Evolutionary conservation across 2,113 vertebrate genomes (phyloP), one percentile per base, ranked within the genome.

Genomic region (Anguilla rostrata): DNA sequence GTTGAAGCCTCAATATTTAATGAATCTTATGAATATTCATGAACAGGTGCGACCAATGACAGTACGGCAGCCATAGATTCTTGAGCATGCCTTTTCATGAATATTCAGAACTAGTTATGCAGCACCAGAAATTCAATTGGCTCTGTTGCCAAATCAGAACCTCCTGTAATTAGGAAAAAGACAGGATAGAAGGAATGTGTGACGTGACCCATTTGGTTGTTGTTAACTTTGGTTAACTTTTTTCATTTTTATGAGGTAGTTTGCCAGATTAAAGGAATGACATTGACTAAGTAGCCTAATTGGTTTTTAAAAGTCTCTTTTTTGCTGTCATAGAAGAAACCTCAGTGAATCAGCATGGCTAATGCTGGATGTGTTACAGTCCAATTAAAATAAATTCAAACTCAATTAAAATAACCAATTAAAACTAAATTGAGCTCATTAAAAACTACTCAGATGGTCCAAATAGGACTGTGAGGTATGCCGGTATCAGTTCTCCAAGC

Each of bases 111-210:
- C 22, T 20, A 8, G 60, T 66, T 6, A 26, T 22, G 22, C 60
- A 26, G 60, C 20, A 66, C 18, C 3, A 8, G 18, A 66, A 22
- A 66, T 8, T 66, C 49, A 53, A 9, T 53, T 53, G 49, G 49
- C 12, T 66, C 60, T 26, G 60, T 66, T 26, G 26, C 60, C 60
- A 66, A 66, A 66, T 20, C 60, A 22, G 60, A 66, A 66, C 22
- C 39, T 63, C 34, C 85, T 40, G 8, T 90, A 89, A 53, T 53
- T 53, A 53, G 49, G 49, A 53, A 53, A 11, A 12, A 53, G 49
- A 14, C 49, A 53, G 49, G 49, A 53, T 53, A 6, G 43, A 46
- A 46, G 43, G 43, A 46, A 2, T 46, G 43, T 8, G 8, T 46
- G 4, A 46, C 43, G 4, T 46, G 43, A 46, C 43, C 34, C 43